Evolutionary conservation across 2,797 vertebrate species (phyloP), one percentile per base, ranked within the genome.

Genomic region (Miichthys miiuy): DNA sequence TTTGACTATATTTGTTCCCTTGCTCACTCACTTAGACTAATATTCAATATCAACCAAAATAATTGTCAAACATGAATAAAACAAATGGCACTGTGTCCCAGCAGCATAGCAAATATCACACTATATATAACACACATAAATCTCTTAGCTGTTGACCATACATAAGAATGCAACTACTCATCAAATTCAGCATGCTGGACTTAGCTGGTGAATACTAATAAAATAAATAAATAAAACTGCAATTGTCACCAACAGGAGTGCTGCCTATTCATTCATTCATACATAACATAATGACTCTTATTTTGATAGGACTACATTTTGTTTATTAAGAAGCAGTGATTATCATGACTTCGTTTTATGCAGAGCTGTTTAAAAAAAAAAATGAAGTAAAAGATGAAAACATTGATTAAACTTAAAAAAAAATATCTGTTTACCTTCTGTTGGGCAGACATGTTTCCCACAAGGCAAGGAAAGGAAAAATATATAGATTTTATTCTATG

Each of bases 21-120:
- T 16, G 46, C 52, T 77, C 58, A 65, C 41, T 85, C 75, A 76
- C 88, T 85, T 68, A 74, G 25, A 81, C 48, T 6, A 41, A 76
- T 73, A 55, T 76, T 72, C 10, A 51, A 9, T 51, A 50, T 66
- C 5, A 66, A 51, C 20, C 42, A 70, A 67, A 69, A 73, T 65
- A 62, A 75, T 62, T 69, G 61, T 55, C 72, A 70, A 54, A 66
- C 62, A 68, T 79, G 67, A 79, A 74, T 75, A 56, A 86, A 84
- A 77, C 13, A 71, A 75, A 72, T 68, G n/a, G n/a, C 44, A n/a
- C 52, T 9, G 48, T 38, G n/a, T 74, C 54, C 47, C 56, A 58
- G 61, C 63, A 83, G 74, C 54, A 56, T 50, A 75, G 74, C 23
- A 79, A 66, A 63, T 55, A 73, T 46, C 27, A 62, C 57, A 9